Evolutionary conservation across 2,797 vertebrate species (phyloP), one percentile per base, ranked within the genome.

Genomic region (Enteromius argenteus): DNA sequence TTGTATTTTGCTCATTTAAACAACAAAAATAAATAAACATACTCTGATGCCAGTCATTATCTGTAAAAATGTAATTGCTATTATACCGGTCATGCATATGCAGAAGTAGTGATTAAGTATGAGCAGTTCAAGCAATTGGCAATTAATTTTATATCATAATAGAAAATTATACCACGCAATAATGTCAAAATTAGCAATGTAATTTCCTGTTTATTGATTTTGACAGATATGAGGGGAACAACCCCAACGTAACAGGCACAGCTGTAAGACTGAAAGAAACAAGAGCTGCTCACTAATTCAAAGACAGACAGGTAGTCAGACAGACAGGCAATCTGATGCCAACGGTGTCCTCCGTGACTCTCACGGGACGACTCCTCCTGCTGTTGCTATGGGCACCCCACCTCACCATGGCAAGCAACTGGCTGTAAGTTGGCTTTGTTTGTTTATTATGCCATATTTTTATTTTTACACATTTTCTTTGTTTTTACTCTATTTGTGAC

Each of bases 381-480:
- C 93, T 96, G 94, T 94, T 96, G 95, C 95, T 96, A 95, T 96
- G 95, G 94, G 95, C 92, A 93, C 93, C 94, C 93, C 94, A 95
- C 91, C 91, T 92, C 89, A 91, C 94, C 95, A 94, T 94, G 94
- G 95, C 95, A 95, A 96, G 95, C 94, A 96, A 95, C 94, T 96
- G 95, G 95, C 94, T 96, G 95, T 96, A 95, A 95, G 95, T 95
- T 90, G 91, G 90, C 76, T 86, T 89, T 91, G 91, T 94, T 92
- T 95, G 94, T 95, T 94, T 95, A 93, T 94, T 91, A 92, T 93
- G 93, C 94, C 93, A 9, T 39, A 5, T 5, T 39, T 39, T 39
- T 39, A 3, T 44, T 13, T 44, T 44, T 42, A 10, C 39, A 6
- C 92, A 93, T 92, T 92, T 89, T 39, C 8, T 42, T 42, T 42